phyloP scores from a whole-genome alignment of 2,888 invertebrate genomes.

The Polymixis lichenea region DNA sequence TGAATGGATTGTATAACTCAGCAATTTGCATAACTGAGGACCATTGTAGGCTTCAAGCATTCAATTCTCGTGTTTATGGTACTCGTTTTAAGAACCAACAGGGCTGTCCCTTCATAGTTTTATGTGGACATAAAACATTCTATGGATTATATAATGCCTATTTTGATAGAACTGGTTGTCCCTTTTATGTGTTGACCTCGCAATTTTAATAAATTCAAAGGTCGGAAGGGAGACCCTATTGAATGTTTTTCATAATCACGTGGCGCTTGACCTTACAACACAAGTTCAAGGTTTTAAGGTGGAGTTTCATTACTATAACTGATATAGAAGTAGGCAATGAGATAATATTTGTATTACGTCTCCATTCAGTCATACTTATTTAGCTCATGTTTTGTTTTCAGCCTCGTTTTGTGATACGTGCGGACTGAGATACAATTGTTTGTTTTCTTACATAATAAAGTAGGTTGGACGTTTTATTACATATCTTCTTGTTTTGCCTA shows the following conservation, averaged over 20 bases:
- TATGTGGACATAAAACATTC: slow-evolving; percentile 53
- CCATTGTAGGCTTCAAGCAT: slow-evolving; percentile 45
- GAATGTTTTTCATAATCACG: slow-evolving; percentile 80
- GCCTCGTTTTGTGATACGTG: slow-evolving; percentile 10
- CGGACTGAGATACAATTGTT: neutral
- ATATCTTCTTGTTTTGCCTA: slow-evolving; percentile 20
- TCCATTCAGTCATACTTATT: slow-evolving; percentile 33
- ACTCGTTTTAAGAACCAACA: slow-evolving; percentile 44
- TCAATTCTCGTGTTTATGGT: slow-evolving; percentile 49
- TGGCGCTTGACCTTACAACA: slow-evolving; percentile 76
- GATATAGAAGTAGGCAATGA: slow-evolving; percentile 29
- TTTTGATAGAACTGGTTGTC: slow-evolving; percentile 76
- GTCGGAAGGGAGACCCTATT: slow-evolving; percentile 82
- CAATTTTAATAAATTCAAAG: slow-evolving; percentile 80
- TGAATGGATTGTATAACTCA: slow-evolving; percentile 66
- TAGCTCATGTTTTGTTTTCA: slow-evolving; percentile 29
- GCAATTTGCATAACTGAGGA: slow-evolving; percentile 54
- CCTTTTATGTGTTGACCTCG: slow-evolving; percentile 83
- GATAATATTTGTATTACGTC: slow-evolving; percentile 46
- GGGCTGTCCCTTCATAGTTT: slow-evolving; percentile 31
- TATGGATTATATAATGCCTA: slow-evolving; percentile 78
- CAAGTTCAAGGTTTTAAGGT: slow-evolving; percentile 88
- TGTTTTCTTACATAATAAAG: slow-evolving; percentile 7
- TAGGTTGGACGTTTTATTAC: neutral
- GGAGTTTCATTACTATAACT: slow-evolving; percentile 67